Base-by-base conservation (phyloP, 2,797 vertebrate species). In the Platalea minor region DNA sequence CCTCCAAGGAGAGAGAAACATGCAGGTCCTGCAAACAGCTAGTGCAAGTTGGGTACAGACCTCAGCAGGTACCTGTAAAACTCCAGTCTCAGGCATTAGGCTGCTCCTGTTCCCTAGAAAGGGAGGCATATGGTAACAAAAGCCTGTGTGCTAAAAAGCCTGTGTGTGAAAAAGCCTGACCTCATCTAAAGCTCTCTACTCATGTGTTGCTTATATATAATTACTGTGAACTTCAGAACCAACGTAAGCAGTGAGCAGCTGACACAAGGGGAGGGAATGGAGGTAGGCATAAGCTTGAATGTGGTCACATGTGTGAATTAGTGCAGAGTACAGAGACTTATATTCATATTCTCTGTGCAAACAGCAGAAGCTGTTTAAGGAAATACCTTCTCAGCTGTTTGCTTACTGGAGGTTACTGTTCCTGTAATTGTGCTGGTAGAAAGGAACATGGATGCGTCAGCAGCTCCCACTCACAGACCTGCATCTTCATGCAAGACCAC, bases 331-430 rank as follows among this genome's bases (percentile, higher is more conserved):
- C 4, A 53, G 56, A 60, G 25, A 53, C 20, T 87, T 69, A 84
- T 69, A 29, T 87, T 89, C 70, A 39, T 57, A 50, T n/a, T 68
- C 68, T 64, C 57, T 69, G 41, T 61, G n/a, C 57, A 75, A 93
- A 88, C 37, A 91, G 53, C 76, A 93, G 85, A 93, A 90, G 57
- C 46, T 88, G 57, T 88, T 91, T 86, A 90, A 90, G 79, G 69
- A 93, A 88, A 91, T 43, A 81, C 50, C 37, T 94, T 93, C 85
- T 92, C 45, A 70, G 39, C 39, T 94, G 43, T 79, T 95, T 85
- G 72, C 87, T 88, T 88, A 51, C 73, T 84, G 80, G 29, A 88
- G 24, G 24, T 56, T 95, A 39, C 80, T 65, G 53, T 61, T 94
- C 69, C 73, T 78, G 41, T 35, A 90, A 68, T 15, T 86, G 26